These are phyloP conservation scores for Pemphredon lugubris DNA, from an alignment of 2,888 invertebrate genomes.

Conservation along the genomic window DNA sequence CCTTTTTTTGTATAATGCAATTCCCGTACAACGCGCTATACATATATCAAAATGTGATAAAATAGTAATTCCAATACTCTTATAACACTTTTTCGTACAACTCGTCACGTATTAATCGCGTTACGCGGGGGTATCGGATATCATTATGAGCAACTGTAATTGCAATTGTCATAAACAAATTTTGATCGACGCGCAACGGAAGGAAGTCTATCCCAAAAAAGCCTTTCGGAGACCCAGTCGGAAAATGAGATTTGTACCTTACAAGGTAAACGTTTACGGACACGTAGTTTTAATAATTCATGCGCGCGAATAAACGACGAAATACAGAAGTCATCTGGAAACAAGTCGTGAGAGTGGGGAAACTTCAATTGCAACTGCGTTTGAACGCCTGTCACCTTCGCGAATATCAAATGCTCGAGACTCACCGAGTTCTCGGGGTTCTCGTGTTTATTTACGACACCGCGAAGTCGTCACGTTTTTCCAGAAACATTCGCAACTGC, in stretches of 20 bases:
- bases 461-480: slow-evolving; percentile 50
- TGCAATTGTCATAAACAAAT: too few relatives aligned
- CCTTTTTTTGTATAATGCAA: too few relatives aligned
- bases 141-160: too few relatives aligned
- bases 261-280: slow-evolving; percentile 16
- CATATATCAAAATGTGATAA: too few relatives aligned
- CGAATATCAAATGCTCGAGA: slow-evolving; percentile 19
- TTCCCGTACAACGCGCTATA: too few relatives aligned
- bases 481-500: slow-evolving; percentile 23
- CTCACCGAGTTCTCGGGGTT: slow-evolving; percentile 25
- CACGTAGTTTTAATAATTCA: slow-evolving; percentile 63
- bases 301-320: slow-evolving; percentile 6
- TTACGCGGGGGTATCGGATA: too few relatives aligned
- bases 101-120: too few relatives aligned
- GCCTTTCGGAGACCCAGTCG: slow-evolving; percentile 3
- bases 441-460: slow-evolving; percentile 54
- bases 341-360: slow-evolving; percentile 33
- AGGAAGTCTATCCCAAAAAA: too few relatives aligned
- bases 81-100: too few relatives aligned
- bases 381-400: slow-evolving; percentile 22
- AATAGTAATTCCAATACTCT: too few relatives aligned
- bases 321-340: slow-evolving; percentile 43
- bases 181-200: too few relatives aligned
- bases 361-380: slow-evolving; percentile 28
- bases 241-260: slow-evolving; percentile 1